A percentile compares a stretch with the other conserved stretches of the same genome.
phyloP scores from a whole-genome alignment of 2,113 vertebrate species.

The Polypterus senegalus region DNA sequence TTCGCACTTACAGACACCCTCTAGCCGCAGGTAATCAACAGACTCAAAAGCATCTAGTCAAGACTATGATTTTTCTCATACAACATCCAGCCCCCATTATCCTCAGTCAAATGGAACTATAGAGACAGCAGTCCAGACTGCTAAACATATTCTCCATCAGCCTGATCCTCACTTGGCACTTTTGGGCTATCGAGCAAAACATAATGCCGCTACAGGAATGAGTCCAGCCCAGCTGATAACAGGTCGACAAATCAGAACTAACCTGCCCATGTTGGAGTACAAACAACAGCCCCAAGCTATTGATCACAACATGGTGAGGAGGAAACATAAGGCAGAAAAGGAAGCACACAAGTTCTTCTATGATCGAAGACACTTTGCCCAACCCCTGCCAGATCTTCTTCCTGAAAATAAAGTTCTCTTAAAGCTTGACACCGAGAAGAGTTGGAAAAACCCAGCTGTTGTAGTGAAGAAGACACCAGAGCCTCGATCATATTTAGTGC shows the following conservation, averaged over 20 bases:
- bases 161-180: constrained; percentile 5
- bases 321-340: no score
- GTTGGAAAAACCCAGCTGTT: no score
- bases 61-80: constrained; percentile 8
- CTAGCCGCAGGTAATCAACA: not conserved
- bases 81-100: constrained; percentile 6
- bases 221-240: constrained; percentile 15
- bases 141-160: constrained; percentile 11
- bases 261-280: constrained; percentile 9
- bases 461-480: no score
- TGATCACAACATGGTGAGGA: no score
- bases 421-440: no score
- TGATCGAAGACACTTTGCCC: no score
- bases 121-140: constrained; percentile 9
- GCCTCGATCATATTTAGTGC: no score
- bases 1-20: not conserved
- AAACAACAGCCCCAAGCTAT: not conserved
- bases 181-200: constrained; percentile 10
- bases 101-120: constrained; percentile 8
- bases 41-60: constrained; percentile 6
- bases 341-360: no score
- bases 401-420: no score
- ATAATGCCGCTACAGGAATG: constrained; percentile 9
- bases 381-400: no score
- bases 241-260: constrained; percentile 10